Evolutionary conservation across 2,113 vertebrate genomes (phyloP), one percentile per base, ranked within the genome.

Genomic region (Cyphomyrus plagiostoma): DNA sequence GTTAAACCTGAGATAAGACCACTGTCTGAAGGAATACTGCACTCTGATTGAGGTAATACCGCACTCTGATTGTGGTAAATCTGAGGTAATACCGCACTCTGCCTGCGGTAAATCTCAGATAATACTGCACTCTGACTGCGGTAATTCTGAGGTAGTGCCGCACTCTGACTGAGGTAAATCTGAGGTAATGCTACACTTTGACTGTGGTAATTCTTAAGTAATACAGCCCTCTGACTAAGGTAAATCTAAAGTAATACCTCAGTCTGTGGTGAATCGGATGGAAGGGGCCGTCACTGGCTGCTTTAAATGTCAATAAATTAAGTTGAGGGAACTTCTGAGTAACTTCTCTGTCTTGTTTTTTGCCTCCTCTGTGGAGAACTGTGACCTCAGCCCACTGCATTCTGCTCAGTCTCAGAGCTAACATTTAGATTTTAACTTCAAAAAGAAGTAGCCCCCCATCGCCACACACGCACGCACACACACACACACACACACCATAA

Each of bases 91-190:
- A 56, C 53, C 4, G 0, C 53, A 21, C 53, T 56, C 19, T 6
- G 19, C 6, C 4, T 6, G 53, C 0, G 19, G 53, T 48, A 56
- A 56, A 50, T 56, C 53, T 23, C 0, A 52, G 17, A 0, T 56
- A 56, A 56, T 52, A 52, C 13, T 0, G 0, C 3, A 15, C 50
- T 52, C 0, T 8, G 56, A 8, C 11, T 50, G 49, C 0, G 3
- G 3, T 23, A 58, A 58, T n/a, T 58, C 23, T n/a, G 7, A 58
- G 23, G 7, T 58, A n/a, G 42, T 58, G n/a, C 23, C 0, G 0
- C 23, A 7, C 56, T 58, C 0, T n/a, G 56, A 58, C 56, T n/a
- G 21, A 0, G 21, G 56, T 58, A 58, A 58, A n/a, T 58, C 7
- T n/a, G 7, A 58, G 23, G 7, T 58, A n/a, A 2, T 58, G n/a